These are phyloP conservation scores for Hypocryptadius cinnamomeus DNA, from an alignment of 2,113 vertebrate genomes.

Conservation along the genomic window DNA sequence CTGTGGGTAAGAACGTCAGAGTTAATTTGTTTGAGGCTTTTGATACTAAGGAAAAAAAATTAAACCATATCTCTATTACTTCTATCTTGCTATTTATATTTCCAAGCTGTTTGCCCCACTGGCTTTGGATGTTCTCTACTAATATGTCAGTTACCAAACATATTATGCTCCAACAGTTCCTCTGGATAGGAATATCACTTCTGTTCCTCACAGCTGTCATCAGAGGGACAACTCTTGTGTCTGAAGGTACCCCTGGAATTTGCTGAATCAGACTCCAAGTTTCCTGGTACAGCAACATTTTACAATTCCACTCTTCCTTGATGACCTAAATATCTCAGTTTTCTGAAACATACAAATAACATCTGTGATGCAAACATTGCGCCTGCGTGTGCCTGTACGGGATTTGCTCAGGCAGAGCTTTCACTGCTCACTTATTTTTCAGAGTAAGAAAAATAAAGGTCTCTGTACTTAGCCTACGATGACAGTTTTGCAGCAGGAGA, in stretches of 20 bases:
- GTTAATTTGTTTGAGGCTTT: not conserved
- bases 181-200: not conserved
- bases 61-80: not conserved
- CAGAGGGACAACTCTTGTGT: not conserved
- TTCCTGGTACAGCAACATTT: not conserved
- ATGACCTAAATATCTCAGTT: not conserved
- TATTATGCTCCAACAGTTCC: not conserved
- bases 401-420: not conserved
- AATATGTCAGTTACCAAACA: not conserved
- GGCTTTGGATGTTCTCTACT: not conserved
- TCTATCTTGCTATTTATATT: not conserved
- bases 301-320: not conserved
- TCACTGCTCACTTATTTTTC: not conserved
- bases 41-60: not conserved
- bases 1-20: accelerated
- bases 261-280: not conserved
- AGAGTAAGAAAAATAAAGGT: not conserved
- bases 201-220: not conserved
- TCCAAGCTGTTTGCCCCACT: not conserved
- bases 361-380: not conserved
- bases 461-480: not conserved
- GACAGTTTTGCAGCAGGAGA: conserved; percentile 10
- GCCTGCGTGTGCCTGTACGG: not conserved
- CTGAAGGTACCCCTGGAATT: not conserved
- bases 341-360: not conserved